phyloP scores from a whole-genome alignment of 1,140 invertebrate species.

The Magallana angulata region DNA sequence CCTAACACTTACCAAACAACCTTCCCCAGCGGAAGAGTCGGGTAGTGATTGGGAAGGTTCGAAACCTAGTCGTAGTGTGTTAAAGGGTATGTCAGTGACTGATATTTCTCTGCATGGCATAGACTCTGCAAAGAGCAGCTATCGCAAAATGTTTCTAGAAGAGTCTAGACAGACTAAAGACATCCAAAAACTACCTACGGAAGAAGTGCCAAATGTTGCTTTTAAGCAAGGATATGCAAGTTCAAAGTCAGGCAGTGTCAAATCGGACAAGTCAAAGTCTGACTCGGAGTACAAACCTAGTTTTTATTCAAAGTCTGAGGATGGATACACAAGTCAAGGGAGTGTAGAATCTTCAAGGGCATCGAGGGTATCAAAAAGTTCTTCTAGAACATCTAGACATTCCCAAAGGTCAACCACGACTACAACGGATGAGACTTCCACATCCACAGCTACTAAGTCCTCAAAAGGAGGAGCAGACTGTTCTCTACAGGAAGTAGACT shows the following conservation, averaged over 20 bases:
- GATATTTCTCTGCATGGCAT: conserved; percentile 46
- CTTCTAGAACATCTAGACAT: conserved; percentile 32
- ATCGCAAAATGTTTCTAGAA: conserved; percentile 14
- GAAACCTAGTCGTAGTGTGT: neutral
- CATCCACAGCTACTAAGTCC: neutral
- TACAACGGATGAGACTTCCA: neutral
- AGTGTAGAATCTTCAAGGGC: conserved; percentile 7
- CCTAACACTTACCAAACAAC: conserved; percentile 29
- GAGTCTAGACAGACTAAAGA: neutral
- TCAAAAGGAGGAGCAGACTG: conserved; percentile 37
- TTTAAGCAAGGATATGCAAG: conserved; percentile 7
- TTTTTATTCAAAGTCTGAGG: conserved; percentile 27
- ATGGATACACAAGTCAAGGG: conserved; percentile 36
- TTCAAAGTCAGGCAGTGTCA: neutral
- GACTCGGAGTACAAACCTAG: neutral
- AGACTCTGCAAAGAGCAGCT: neutral
- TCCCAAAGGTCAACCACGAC: neutral
- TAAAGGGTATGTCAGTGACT: conserved; percentile 41
- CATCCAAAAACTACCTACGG: conserved; percentile 43
- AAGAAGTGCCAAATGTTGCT: conserved; percentile 56
- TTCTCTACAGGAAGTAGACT: conserved; percentile 44
- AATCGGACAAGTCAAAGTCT: conserved; percentile 5
- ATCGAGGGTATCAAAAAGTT: conserved; percentile 25
- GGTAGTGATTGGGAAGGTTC: conserved; percentile 42
- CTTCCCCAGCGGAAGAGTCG: conserved; percentile 50